Percentiles rank a stretch among this genome's conserved stretches.
Evolutionary conservation across 2,113 vertebrate species (phyloP).

Genomic region (Daubentonia madagascariensis): DNA sequence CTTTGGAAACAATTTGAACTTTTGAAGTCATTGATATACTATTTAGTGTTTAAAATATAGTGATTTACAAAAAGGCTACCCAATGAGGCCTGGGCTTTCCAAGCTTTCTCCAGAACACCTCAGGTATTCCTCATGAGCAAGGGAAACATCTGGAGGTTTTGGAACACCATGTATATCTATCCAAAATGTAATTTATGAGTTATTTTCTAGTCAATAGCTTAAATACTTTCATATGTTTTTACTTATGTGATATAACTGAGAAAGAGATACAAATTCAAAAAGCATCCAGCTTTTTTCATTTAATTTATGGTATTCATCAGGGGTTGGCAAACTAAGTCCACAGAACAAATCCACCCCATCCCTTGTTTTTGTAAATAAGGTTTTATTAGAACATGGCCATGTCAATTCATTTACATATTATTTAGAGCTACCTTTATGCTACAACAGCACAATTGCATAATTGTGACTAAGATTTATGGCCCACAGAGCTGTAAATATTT

Average conservation of each 20-base stretch:
- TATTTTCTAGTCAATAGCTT: not conserved
- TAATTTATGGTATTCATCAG: not conserved
- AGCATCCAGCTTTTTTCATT: not conserved
- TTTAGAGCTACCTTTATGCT: not conserved
- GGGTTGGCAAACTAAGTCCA: not conserved
- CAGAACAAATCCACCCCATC: not conserved
- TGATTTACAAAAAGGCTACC: not conserved
- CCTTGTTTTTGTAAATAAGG: constrained; percentile 21
- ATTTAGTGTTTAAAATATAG: not conserved
- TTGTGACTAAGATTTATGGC: not conserved
- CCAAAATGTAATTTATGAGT: not conserved
- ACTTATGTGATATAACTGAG: not conserved
- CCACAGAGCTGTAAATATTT: not conserved
- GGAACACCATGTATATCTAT: not conserved
- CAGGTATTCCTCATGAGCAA: not conserved
- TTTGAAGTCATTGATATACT: not conserved
- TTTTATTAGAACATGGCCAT: constrained; percentile 39
- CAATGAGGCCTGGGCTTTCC: not conserved
- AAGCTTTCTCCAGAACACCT: not conserved
- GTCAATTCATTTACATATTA: not conserved
- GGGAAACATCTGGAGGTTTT: not conserved
- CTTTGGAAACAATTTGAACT: not conserved
- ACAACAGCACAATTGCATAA: not conserved
- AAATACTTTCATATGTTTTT: not conserved
- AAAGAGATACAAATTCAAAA: not conserved